These are phyloP conservation scores for Ianthella basta DNA, from an alignment of 37 sponge, comb jelly and placozoan genomes.

Conservation along the genomic window DNA sequence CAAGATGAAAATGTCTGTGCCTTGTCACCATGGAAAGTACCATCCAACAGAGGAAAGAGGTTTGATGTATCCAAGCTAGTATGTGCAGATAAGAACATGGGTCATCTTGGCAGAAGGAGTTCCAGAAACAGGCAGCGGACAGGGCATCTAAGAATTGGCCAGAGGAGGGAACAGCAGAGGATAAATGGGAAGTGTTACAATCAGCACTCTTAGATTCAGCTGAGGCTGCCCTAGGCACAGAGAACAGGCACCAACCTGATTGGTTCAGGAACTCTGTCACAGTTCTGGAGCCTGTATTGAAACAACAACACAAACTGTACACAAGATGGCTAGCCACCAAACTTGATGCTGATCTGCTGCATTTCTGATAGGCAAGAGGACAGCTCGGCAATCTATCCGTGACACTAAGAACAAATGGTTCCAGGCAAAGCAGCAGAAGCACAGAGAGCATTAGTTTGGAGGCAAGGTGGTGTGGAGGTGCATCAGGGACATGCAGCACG, in stretches of 20 bases:
- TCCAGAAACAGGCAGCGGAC: slow-evolving; percentile 9
- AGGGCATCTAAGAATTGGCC: slow-evolving; percentile 15
- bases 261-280: slow-evolving; percentile 6
- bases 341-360: background rate
- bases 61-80: slow-evolving; percentile 20
- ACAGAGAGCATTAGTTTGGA: slow-evolving; percentile 21
- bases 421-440: slow-evolving; percentile 33
- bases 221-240: slow-evolving; percentile 23
- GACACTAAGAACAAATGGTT: slow-evolving; percentile 30
- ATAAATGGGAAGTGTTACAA: slow-evolving; percentile 29
- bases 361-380: slow-evolving; percentile 5
- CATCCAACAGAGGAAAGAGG: slow-evolving; percentile 18
- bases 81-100: background rate
- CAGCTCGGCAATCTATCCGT: slow-evolving; percentile 16
- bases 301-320: background rate
- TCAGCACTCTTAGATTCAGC: slow-evolving; percentile 12
- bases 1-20: slow-evolving; percentile 5
- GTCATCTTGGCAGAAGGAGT: slow-evolving; percentile 18
- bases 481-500: slow-evolving; percentile 43
- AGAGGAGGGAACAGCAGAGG: slow-evolving; percentile 14
- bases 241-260: background rate
- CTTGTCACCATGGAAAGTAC: background rate
- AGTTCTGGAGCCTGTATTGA: slow-evolving; percentile 20
- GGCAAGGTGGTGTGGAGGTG: slow-evolving; percentile 35
- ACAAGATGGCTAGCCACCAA: slow-evolving; percentile 18